A percentile compares a stretch with the other conserved stretches of the same genome.
Evolutionary conservation across 2,888 invertebrate species (phyloP).

Genomic region (Ennomos quercinarius): DNA sequence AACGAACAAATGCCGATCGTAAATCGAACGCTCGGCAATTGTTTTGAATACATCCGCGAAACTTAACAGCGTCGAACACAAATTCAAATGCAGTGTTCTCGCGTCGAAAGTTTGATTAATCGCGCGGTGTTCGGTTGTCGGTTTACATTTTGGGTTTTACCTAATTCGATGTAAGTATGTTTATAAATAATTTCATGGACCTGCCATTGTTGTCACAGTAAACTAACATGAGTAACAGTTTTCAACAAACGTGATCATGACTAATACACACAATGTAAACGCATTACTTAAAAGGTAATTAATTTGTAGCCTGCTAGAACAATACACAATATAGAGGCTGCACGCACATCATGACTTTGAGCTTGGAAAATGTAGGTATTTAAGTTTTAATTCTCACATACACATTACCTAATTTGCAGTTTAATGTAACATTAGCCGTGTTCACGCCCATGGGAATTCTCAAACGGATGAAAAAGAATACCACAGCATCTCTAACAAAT

Average conservation of each 20-base stretch:
- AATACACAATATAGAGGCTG: slow-evolving; percentile 53
- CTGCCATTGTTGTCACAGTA: slow-evolving; percentile 38
- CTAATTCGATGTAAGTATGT: slow-evolving; percentile 46
- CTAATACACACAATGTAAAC: slow-evolving; percentile 31
- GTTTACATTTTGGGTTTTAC: slow-evolving; percentile 53
- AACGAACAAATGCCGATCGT: slow-evolving; percentile 79
- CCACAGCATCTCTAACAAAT: slow-evolving; percentile 56
- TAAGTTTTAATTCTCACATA: slow-evolving; percentile 70
- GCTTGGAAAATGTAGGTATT: slow-evolving; percentile 34
- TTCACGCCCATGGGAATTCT: slow-evolving; percentile 68
- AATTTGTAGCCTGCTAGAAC: slow-evolving; percentile 50
- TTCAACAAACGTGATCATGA: slow-evolving; percentile 36
- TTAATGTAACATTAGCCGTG: slow-evolving; percentile 71
- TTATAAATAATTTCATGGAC: slow-evolving; percentile 57
- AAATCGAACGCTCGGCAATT: slow-evolving; percentile 77
- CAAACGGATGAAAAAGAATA: slow-evolving; percentile 53
- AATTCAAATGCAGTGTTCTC: slow-evolving; percentile 60
- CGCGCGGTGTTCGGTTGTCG: slow-evolving; percentile 47
- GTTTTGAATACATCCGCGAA: slow-evolving; percentile 77
- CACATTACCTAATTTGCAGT: slow-evolving; percentile 77
- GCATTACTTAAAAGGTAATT: slow-evolving; percentile 44
- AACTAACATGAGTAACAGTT: slow-evolving; percentile 48
- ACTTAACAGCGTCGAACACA: slow-evolving; percentile 64
- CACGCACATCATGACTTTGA: slow-evolving; percentile 44
- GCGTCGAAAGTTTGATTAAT: slow-evolving; percentile 73